Evolutionary conservation across 2,888 invertebrate species (phyloP).

Genomic region (Drosophila lutescens): DNA sequence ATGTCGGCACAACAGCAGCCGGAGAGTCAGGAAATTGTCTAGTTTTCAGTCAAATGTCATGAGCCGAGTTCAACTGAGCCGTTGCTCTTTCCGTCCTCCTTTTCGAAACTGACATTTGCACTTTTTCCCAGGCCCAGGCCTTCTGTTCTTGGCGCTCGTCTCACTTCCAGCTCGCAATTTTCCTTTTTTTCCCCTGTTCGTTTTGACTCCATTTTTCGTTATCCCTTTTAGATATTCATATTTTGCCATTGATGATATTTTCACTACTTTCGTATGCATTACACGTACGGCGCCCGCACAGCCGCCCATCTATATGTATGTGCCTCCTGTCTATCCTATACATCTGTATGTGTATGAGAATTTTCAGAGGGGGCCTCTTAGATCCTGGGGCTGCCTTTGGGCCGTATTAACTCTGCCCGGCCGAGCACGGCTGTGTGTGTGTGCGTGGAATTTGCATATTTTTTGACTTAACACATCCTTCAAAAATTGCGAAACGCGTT

Average conservation of each 20-base stretch:
- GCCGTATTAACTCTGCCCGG: constrained; percentile 36
- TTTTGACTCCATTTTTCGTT: constrained; percentile 64
- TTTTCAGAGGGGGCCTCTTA: constrained; percentile 38
- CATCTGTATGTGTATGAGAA: constrained; percentile 8
- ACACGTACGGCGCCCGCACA: constrained; percentile 65
- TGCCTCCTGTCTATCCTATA: constrained; percentile 2
- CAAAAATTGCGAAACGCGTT: constrained; percentile 78
- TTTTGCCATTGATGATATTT: constrained; percentile 79
- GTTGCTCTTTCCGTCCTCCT: too few relatives aligned
- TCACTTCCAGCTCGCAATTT: constrained; percentile 2
- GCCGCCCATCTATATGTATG: constrained; percentile 26
- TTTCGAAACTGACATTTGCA: constrained; percentile 73
- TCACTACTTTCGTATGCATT: constrained; percentile 79
- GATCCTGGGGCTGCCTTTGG: constrained; percentile 37
- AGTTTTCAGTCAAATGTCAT: constrained; percentile 46
- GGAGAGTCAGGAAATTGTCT: constrained; percentile 20
- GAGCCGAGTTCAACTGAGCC: constrained; percentile 13
- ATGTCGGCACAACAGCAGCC: constrained; percentile 19
- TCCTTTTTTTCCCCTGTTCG: constrained; percentile 26
- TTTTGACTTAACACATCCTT: constrained; percentile 79
- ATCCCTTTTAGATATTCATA: constrained; percentile 80
- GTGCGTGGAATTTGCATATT: constrained; percentile 71
- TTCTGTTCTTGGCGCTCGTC: constrained; percentile 22
- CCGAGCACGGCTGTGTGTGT: constrained; percentile 27
- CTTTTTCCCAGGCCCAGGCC: constrained; percentile 50